Conservation (phyloP, 2,888 invertebrate species). For the Troides oblongomaculatus region DNA sequence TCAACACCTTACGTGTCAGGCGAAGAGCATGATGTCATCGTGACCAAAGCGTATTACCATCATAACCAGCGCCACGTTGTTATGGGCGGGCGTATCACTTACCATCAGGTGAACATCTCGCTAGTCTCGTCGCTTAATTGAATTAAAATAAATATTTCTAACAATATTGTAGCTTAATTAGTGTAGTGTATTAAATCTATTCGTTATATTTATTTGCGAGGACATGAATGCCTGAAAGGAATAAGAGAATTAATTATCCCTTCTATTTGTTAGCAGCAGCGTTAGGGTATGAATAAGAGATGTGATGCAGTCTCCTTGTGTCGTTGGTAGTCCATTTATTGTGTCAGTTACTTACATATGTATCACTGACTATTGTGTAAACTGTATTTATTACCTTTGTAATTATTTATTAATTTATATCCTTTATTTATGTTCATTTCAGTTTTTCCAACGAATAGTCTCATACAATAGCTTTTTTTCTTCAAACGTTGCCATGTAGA, state of each 20-base stretch:
- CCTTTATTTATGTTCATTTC: neutral
- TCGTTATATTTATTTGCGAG: neutral
- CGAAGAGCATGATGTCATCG: too few species aligned
- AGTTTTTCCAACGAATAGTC: too few species aligned
- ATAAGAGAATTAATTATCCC: conserved; percentile 3
- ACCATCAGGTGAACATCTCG: too few species aligned
- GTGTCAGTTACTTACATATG: neutral
- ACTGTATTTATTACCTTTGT: neutral
- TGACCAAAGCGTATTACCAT: too few species aligned
- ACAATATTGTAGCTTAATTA: neutral
- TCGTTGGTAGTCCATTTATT: neutral
- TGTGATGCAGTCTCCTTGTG: neutral
- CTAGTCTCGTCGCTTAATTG: too few species aligned
- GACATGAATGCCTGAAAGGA: neutral
- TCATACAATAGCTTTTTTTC: too few species aligned
- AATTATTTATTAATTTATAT: neutral
- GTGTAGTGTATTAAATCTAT: neutral
- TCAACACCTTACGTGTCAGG: too few species aligned
- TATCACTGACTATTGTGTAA: neutral
- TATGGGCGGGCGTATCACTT: too few species aligned
- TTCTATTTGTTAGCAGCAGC: neutral
- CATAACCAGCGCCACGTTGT: too few species aligned
- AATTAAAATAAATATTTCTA: too few species aligned
- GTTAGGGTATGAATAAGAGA: neutral
- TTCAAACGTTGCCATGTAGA: too few species aligned